phyloP scores from a whole-genome alignment of 2,113 vertebrate species.

The Anoura caudifer region DNA sequence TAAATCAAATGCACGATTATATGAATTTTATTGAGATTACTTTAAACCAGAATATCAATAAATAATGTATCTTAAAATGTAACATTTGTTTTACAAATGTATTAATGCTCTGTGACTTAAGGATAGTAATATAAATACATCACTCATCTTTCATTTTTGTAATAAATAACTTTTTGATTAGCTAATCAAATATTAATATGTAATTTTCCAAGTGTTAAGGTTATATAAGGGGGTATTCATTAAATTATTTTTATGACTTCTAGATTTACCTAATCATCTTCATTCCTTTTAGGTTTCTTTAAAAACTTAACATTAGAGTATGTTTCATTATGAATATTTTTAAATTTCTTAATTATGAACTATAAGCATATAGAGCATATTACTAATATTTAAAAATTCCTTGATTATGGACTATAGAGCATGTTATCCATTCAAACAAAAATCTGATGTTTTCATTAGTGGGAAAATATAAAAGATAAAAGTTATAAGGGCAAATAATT shows the following conservation, averaged over 20 bases:
- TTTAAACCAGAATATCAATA: slow-evolving; percentile 70
- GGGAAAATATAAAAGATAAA: background rate
- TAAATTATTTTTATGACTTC: background rate
- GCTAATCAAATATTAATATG: background rate
- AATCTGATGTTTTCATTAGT: background rate
- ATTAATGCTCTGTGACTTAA: background rate
- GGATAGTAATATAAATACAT: background rate
- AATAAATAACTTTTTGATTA: background rate
- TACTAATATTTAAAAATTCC: background rate
- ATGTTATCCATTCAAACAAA: background rate
- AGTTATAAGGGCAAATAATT: background rate
- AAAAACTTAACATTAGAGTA: background rate
- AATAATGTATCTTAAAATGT: slow-evolving; percentile 69
- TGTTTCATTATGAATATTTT: background rate
- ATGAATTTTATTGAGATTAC: slow-evolving; percentile 67
- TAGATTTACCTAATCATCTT: background rate
- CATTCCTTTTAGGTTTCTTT: background rate
- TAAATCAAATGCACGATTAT: slow-evolving; percentile 67
- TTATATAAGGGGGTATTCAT: background rate
- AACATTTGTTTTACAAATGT: slow-evolving; percentile 64
- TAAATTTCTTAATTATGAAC: no score
- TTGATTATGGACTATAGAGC: background rate
- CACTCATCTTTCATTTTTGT: background rate
- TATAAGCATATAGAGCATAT: background rate
- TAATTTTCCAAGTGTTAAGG: background rate